Base-by-base conservation (phyloP, 1,140 invertebrate genomes). In the Bombus picipes region DNA sequence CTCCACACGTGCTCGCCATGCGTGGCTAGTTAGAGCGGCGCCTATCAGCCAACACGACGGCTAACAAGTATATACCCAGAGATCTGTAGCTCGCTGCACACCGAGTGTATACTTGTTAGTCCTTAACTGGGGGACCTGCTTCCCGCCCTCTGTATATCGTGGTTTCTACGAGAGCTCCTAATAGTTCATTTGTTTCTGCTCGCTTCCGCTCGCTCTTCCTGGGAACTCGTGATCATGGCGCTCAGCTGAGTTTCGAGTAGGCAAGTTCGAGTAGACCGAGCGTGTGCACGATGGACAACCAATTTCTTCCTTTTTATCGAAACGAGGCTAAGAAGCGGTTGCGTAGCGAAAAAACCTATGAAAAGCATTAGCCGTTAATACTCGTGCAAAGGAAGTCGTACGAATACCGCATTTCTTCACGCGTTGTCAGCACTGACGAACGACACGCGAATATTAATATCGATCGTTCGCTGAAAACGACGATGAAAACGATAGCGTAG, bases 1-100 rank as follows among this genome's bases (percentile, higher is more conserved):
- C 93, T 95, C 92, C 90, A 95, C 94, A 95, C 94, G 94, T 95
- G 94, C 91, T 92, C 89, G 89, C 94, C 94, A 95, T 94, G 92
- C 95, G 94, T 92, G 92, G 90, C 92, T 94, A 93, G 93, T 95
- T 94, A 93, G 89, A 88, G 75, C 85, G 92, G 91, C 88, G 91
- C 88, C 87, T 83, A 92, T 91, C 91, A 91, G 92, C 90, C 91
- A 71, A 68, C 39, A 68, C 57, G 53, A 77, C 53, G 83, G 75
- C 83, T 85, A 72, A 85, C 83, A 80, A 85, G 76, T 78, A 80
- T 47, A 62, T 62, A 47, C 53, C 34, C n/a, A 8, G 25, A 47
- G 82, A 25, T 78, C 28, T 25, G 13, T 39, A 62, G 34, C 47
- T 41, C 22, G 6, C 2, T 28, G 25, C 91, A 71, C 76, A 83